phyloP scores from a whole-genome alignment of 2,888 invertebrate species.

The Anoplius nigerrimus region DNA sequence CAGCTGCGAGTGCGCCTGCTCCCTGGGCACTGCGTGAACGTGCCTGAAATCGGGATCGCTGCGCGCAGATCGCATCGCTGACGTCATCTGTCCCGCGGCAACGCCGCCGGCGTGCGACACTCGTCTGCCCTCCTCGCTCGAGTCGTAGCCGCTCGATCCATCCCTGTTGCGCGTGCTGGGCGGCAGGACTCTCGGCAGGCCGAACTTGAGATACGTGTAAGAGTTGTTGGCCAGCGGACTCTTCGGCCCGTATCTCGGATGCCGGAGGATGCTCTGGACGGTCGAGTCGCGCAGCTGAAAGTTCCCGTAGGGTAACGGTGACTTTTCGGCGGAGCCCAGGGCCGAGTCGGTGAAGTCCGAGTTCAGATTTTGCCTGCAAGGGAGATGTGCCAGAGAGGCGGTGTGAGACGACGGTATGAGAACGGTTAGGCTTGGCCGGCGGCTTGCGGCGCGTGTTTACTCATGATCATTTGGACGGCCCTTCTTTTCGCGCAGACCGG shows the following conservation, averaged over 20 bases:
- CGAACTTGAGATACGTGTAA: conserved; percentile 96
- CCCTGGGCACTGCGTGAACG: conserved; percentile 66
- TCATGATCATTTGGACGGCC: too few species aligned
- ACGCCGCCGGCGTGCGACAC: conserved; percentile 58
- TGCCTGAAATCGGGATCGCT: conserved; percentile 89
- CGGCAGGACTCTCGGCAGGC: conserved; percentile 92
- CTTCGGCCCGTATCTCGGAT: conserved; percentile 94
- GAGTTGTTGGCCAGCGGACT: conserved; percentile 92
- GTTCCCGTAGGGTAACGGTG: conserved; percentile 94
- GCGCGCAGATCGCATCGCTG: conserved; percentile 82
- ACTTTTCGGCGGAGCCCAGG: conserved; percentile 93
- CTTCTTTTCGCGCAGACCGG: too few species aligned
- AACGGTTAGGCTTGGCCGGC: too few species aligned
- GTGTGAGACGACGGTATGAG: too few species aligned
- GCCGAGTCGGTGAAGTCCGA: conserved; percentile 97
- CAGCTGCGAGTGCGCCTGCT: conserved; percentile 65
- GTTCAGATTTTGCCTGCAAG: conserved; percentile 90
- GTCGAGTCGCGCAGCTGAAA: conserved; percentile 95
- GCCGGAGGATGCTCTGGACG: conserved; percentile 91
- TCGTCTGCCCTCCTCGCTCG: conserved; percentile 82
- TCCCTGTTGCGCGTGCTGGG: conserved; percentile 81
- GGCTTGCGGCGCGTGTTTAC: too few species aligned
- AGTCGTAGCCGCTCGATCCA: conserved; percentile 94
- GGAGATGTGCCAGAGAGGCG: not conserved
- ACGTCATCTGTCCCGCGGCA: conserved; percentile 39